Evolutionary conservation across 2,113 vertebrate species (phyloP), one percentile per base, ranked within the genome.

Genomic region (Ctenomys sociabilis): DNA sequence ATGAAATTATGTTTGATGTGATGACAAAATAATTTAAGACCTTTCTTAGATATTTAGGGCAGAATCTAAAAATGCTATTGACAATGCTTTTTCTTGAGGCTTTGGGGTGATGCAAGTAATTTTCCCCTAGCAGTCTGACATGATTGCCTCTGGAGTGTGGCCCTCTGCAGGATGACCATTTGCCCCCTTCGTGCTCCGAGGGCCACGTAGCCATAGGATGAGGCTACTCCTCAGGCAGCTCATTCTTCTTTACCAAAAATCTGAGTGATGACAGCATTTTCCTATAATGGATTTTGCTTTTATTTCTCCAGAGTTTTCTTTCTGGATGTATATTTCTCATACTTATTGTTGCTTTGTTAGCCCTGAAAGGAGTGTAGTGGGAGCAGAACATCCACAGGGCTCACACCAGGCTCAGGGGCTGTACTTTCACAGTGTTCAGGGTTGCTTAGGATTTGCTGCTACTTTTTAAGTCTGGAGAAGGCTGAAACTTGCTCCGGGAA

Each of bases 11-110:
- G 93, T 64, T 95, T 96, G 95, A 97, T 97, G 95, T 96, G 94
- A 97, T 98, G 97, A 97, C 95, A 98, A 97, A 96, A 97, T 97
- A 98, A 96, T 85, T 88, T 92, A 95, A 97, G 95, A 96, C 80
- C 81, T 91, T 82, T 92, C 93, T 97, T 88, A 97, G 83, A 68
- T 75, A 19, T 87, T 97, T 97, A 37, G 61, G 32, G 66, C 81
- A 40, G 32, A 30, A 37, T 68, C 70, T n/a, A 5, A 84, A 93
- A 93, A 86, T 93, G 93, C 93, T 92, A 85, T 32, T 81, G 94
- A 93, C 82, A 96, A 35, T 88, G 95, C 96, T 97, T 57, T 93
- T 97, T 89, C 96, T 90, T 85, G 73, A 64, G 96, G 72, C 24
- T 93, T 97, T 86, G 8, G 43, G 0, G 14, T 63, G 40, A 85